Base-by-base conservation (phyloP, 2,888 invertebrate genomes). In the Gastracanthus pulcherrimus region DNA sequence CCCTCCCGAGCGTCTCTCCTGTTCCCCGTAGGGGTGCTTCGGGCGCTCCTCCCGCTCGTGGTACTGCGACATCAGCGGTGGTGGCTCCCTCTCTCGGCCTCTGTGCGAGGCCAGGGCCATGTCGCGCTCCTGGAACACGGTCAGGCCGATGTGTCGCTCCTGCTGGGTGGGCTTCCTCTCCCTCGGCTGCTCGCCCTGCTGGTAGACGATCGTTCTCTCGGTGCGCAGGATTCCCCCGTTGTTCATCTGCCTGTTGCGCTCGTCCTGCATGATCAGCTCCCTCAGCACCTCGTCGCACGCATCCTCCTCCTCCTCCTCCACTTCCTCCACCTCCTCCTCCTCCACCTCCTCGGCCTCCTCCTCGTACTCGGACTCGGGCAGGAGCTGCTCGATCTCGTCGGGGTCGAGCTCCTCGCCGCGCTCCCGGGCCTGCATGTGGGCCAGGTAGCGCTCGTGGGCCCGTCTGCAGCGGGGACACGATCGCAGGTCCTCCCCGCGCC, bases 401-500 rank as follows among this genome's bases (percentile, higher is more conserved):
- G 19, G 19, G 2, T 74, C 72, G 2, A 74, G 26, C n/a, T 31
- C 38, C 6, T 74, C 67, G 9, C 38, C 34, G 0, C 64, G 26
- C 7, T 67, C 64, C 0, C 23, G 23, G 0, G 34, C 58, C 16
- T 60, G 31, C 0, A 55, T 6, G 3, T 23, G 36, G 9, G 16
- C 26, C 3, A 79, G 6, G 13, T 62, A 80, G 5, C 9, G 13
- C 1, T 45, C 19, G 19, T 70, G 31, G 2, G 62, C 70, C 2
- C 16, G 19, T 1, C 41, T 23, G 16, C 81, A 82, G 0, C 81
- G 48, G 1, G 81, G 81, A 31, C 81, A 82, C 2, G 75, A 38
- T 1, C 1, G 7, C n/a, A 82, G 0, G 2, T 82, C 76, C 13
- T 72, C 82, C 4, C 66, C 76, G 1, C 76, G 23, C 7, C 82